phyloP scores from a whole-genome alignment of 2,113 vertebrate species.

The Lagenorhynchus albirostris region DNA sequence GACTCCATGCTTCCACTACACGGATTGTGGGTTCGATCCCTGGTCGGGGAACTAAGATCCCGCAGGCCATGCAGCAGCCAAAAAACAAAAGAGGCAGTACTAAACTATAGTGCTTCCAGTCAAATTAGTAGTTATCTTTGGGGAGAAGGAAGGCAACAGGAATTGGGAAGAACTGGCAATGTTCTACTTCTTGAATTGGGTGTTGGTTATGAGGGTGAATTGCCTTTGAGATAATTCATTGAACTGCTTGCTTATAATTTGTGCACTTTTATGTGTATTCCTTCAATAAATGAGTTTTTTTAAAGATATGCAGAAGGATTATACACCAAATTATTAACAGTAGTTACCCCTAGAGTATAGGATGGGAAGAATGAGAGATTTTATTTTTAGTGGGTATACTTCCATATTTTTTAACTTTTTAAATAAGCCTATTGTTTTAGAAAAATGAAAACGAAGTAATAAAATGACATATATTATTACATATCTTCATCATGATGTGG shows the following conservation, averaged over 20 bases:
- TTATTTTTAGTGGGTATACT: neutral
- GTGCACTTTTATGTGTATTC: neutral
- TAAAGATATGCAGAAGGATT: neutral
- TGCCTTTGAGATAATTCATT: neutral
- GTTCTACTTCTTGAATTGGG: neutral
- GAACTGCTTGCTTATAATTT: neutral
- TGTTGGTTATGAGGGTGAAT: neutral
- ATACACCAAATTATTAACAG: neutral
- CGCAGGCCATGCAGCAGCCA: no score
- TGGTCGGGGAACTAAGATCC: no score
- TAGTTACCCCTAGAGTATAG: neutral
- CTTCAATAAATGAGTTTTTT: neutral
- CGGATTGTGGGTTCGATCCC: no score
- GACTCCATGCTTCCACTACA: no score
- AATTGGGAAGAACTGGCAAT: neutral
- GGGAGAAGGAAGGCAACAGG: neutral
- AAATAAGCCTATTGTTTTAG: neutral
- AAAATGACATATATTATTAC: neutral
- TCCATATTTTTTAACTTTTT: neutral
- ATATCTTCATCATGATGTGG: neutral
- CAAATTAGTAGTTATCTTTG: neutral
- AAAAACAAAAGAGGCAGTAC: neutral
- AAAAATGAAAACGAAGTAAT: constrained; percentile 17
- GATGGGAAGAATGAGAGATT: neutral
- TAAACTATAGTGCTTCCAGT: neutral